Evolutionary conservation across 2,113 vertebrate genomes (phyloP), one percentile per base, ranked within the genome.

Genomic region (Opisthocomus hoazin): DNA sequence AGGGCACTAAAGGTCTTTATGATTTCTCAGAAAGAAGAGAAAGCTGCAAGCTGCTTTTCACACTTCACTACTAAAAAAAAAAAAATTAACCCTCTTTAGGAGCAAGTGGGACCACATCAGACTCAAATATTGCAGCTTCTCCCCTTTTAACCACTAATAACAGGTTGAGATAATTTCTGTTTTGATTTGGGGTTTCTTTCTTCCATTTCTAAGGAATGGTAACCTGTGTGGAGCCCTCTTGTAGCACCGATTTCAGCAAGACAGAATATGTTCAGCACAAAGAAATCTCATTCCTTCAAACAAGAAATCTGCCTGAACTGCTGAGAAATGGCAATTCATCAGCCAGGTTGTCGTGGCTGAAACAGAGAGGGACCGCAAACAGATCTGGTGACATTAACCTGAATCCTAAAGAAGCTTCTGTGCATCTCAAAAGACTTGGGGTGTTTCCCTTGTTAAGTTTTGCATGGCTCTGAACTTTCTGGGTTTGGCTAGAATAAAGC

Each of bases 1-100:
- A 97, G 96, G 97, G 97, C 96, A 96, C 96, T 96, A 82, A 92
- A 93, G 97, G 58, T 97, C 97, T 97, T 95, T 17, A n/a, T 5
- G 82, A 94, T 63, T 94, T 45, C 81, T 94, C 20, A 0, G 78
- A 9, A 6, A 89, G 60, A 16, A 34, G n/a, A 2, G 12, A 89
- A 94, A 95, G 48, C 58, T 94, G 34, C 41, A 50, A 74, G 79
- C 27, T 48, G 58, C 74, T 83, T 90, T 91, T 87, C 56, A 16
- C 51, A 9, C 32, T 93, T 91, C 19, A 8, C 5, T 77, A 10
- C 84, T 53, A 90, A 84, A 68, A 64, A 90, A 85, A 69, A 60
- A 51, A 69, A 43, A 68, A 7, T 93, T 89, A 96, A 97, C 87
- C 89, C 84, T 95, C 77, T 85, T 83, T 20, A 70, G 94, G 74